phyloP scores from a whole-genome alignment of 2,113 vertebrate species.

The Dunckerocampus dactyliophorus region DNA sequence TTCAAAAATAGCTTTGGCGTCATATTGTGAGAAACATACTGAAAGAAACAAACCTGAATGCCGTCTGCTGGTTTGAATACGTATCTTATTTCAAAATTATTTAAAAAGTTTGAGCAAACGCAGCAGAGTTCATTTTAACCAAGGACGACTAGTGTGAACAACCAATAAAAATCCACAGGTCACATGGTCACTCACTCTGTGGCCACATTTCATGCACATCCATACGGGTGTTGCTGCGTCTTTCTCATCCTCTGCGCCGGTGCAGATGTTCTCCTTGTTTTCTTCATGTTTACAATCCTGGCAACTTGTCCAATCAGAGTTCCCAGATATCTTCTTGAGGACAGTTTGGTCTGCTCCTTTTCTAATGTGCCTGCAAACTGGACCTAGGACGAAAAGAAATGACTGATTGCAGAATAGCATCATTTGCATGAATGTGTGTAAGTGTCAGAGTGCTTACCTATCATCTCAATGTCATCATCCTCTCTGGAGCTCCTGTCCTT shows the following conservation, averaged over 20 bases:
- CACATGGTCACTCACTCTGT: constrained; percentile 75
- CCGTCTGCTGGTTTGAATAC: no score
- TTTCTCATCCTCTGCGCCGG: constrained; percentile 59
- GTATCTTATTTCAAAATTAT: no score
- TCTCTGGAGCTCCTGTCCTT: constrained; percentile 58
- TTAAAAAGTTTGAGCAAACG: no score
- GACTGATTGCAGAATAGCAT: background rate
- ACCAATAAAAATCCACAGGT: background rate
- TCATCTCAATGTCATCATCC: constrained; percentile 52
- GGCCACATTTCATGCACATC: constrained; percentile 94
- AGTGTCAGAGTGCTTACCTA: constrained; percentile 47
- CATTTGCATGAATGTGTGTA: background rate
- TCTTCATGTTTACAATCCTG: constrained; percentile 79
- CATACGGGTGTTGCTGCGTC: constrained; percentile 73
- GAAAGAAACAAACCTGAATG: no score
- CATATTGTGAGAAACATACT: no score
- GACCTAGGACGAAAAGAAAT: constrained; percentile 58
- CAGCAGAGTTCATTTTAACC: no score
- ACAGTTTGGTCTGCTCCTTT: constrained; percentile 84
- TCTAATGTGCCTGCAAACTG: constrained; percentile 81
- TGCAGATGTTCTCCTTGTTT: constrained; percentile 59
- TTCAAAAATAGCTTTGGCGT: no score
- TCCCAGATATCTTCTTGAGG: constrained; percentile 77
- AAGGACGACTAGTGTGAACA: no score
- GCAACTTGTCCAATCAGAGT: constrained; percentile 77